Base-by-base conservation (phyloP, 2,888 invertebrate genomes). In the Apamea crenata region DNA sequence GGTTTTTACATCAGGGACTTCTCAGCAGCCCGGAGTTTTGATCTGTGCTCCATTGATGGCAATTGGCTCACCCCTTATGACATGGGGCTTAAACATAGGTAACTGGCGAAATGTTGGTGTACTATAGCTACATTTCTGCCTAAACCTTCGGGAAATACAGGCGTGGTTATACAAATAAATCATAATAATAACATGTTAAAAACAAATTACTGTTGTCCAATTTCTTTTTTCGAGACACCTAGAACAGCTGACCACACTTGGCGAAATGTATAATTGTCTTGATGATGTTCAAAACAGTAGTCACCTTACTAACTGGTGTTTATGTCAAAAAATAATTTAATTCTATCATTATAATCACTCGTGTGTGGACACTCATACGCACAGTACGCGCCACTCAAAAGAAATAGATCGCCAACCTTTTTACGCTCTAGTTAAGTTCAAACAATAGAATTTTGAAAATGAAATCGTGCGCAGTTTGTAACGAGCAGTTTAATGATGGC, bases 331-430 rank as follows among this genome's bases (percentile, higher is more conserved):
- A 53, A 0, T 16, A 47, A 47, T 47, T 47, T 14, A 53, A 53
- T 53, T 21, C 25, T 25, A 21, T 53, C 25, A 12, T 25, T 56
- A 56, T 56, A n/a, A 56, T 32, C 32, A 32, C 29, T n/a, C n/a
- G 59, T 59, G 59, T 29, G 16, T 61, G 61, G 16, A n/a, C 61
- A 29, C 61, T 29, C 2, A 61, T 29, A 29, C 7, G 29, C 16
- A 61, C 61, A 61, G n/a, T 61, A 29, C 61, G 7, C 12, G 16
- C 61, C 16, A n/a, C n/a, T n/a, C 61, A 61, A 59, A 59, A n/a
- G 59, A 59, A 59, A 59, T n/a, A n/a, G 59, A n/a, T 59, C 16
- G n/a, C n/a, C 61, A 61, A 29, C 61, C 61, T 61, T 61, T 61
- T 61, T 16, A 16, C 61, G 61, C 29, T 29, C 29, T 61, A 61